Base-by-base conservation (phyloP, 2,888 invertebrate species). In the Polylopha cassiicola region DNA sequence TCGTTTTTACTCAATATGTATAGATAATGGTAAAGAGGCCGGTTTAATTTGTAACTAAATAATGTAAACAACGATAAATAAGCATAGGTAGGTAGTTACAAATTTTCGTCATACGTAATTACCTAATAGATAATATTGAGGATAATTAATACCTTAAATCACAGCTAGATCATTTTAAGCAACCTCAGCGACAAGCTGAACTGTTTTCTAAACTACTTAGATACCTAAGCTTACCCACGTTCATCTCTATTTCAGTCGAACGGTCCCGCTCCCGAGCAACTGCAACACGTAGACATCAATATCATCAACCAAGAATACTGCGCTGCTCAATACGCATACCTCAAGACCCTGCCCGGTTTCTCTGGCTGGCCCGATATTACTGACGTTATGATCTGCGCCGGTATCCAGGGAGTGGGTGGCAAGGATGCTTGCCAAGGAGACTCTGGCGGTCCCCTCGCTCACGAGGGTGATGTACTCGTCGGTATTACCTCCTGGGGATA, bases 401-500 rank as follows among this genome's bases (percentile, higher is more conserved):
- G 75, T 16, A 50, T 61, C 16, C 47, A 58, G 14, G 50, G 61
- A 38, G 44, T 56, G 2, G 69, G 72, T 2, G 71, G 67, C 13
- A 60, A 61, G 44, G 78, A 75, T 48, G 61, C 73, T 4, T 81
- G 81, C 54, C 73, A 82, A 60, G 87, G 85, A n/a, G 87, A 87
- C 65, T 79, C 81, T 33, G 87, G 87, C 5, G 87, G 87, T 10
- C 87, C 87, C n/a, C 59, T 87, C 28, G 67, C 65, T 7, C 64
- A 76, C 57, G 47, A 60, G 15, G 61, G 68, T 13, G 43, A 69
- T 36, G 59, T 73, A 36, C 43, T 84, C 29, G 72, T 86, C 45
- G 86, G 87, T 9, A 50, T 87, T 46, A 73, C 76, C 6, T 87
- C 87, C 14, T 87, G 86, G 78, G 86, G 86, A 48, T 73, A 58